These are phyloP conservation scores for Anthopleura xanthogrammica DNA, from an alignment of 92 coral and sea anemone genomes.

Conservation along the genomic window DNA sequence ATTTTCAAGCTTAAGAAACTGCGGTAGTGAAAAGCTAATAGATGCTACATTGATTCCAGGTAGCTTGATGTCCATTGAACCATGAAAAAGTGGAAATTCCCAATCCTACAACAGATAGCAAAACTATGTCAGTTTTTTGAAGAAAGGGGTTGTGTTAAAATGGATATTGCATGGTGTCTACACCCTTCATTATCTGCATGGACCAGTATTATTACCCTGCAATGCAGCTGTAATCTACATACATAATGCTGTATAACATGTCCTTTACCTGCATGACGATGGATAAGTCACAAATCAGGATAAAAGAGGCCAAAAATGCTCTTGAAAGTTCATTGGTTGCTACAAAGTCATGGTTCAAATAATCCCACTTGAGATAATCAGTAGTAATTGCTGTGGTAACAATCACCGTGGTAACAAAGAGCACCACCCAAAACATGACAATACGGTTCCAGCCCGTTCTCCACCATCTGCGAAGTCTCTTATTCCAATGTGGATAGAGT, in stretches of 20 bases:
- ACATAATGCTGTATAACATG: too few relatives aligned
- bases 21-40: conserved; percentile 69
- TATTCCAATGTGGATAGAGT: conserved; percentile 92
- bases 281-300: conserved; percentile 81
- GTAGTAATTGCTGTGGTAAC: conserved; percentile 92
- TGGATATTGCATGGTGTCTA: too few relatives aligned
- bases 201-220: too few relatives aligned
- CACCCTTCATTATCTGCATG: too few relatives aligned
- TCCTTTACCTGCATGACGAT: conserved; percentile 91
- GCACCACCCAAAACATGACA: conserved; percentile 86
- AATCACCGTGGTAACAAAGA: conserved; percentile 72
- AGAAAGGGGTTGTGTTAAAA: not conserved
- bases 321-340: conserved; percentile 93
- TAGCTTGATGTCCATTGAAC: conserved; percentile 85
- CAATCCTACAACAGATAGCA: conserved; percentile 65
- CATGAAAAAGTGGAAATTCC: conserved; percentile 95
- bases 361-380: conserved; percentile 85
- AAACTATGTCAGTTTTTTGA: not conserved
- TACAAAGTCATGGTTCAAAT: conserved; percentile 80
- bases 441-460: conserved; percentile 87
- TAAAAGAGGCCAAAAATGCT: conserved; percentile 91
- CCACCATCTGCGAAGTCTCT: conserved; percentile 78
- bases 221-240: too few relatives aligned
- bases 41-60: conserved; percentile 93
- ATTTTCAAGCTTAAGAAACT: conserved; percentile 81